A percentile compares a stretch with the other conserved stretches of the same genome.
phyloP scores from a whole-genome alignment of 2,113 vertebrate species.

The Rhinoderma darwinii region DNA sequence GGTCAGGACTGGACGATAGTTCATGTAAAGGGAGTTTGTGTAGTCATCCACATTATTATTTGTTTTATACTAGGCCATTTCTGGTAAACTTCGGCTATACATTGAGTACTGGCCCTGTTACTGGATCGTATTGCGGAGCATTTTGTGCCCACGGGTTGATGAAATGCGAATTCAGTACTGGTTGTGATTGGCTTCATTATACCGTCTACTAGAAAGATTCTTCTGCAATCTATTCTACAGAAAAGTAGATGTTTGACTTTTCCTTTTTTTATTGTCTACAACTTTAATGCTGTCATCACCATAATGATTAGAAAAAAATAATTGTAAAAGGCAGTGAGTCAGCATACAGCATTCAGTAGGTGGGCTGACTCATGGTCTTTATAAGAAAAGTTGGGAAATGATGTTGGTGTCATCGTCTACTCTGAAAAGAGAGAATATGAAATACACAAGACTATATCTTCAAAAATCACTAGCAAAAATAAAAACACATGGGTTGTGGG shows the following conservation, averaged over 20 bases:
- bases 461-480: not conserved
- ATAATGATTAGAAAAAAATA: not conserved
- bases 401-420: constrained; percentile 6
- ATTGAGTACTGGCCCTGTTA: no score
- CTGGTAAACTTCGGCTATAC: no score
- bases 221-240: not conserved
- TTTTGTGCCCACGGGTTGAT: no score
- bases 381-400: constrained; percentile 9
- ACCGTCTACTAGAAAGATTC: no score
- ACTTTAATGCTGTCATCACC: constrained; percentile 10
- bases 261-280: not conserved
- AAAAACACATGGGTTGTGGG: not conserved
- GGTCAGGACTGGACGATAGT: no score
- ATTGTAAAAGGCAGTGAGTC: constrained; percentile 47
- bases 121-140: no score
- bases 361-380: constrained; percentile 52
- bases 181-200: no score
- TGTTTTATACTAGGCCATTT: no score
- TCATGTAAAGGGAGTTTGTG: no score
- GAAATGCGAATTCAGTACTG: no score
- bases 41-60: no score
- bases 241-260: not conserved
- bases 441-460: no score
- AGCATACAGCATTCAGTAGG: constrained; percentile 26
- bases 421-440: not conserved